A percentile compares a stretch with the other conserved stretches of the same genome.
Conservation (phyloP, 2,888 invertebrate genomes). For the Willowsia nigromaculata region DNA sequence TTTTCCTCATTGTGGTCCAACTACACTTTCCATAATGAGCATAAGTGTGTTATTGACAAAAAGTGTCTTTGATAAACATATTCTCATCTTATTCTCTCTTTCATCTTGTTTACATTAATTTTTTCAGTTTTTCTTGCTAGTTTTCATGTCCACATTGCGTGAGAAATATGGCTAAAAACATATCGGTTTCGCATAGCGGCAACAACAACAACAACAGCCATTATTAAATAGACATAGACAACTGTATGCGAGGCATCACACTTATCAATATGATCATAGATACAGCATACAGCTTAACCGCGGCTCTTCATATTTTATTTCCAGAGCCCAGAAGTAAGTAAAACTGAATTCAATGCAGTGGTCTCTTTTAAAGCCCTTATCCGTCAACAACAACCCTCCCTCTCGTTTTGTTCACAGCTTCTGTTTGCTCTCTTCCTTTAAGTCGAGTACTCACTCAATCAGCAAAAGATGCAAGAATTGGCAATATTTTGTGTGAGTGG, state of each 20-base stretch:
- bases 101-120: too few species aligned
- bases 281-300: too few species aligned
- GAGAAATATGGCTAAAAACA: too few species aligned
- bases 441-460: constrained; percentile 62
- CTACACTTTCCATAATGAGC: too few species aligned
- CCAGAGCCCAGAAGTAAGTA: background rate
- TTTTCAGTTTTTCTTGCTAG: too few species aligned
- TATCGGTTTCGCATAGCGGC: too few species aligned
- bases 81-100: too few species aligned
- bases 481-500: constrained; percentile 58
- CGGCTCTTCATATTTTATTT: background rate
- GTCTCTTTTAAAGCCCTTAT: background rate
- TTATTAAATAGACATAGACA: background rate
- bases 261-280: background rate
- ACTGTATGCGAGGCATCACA: background rate
- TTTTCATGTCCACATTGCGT: too few species aligned
- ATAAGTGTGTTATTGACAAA: too few species aligned
- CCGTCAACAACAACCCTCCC: constrained; percentile 3
- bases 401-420: background rate
- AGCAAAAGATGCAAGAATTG: constrained; percentile 67
- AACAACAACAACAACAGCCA: too few species aligned
- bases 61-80: too few species aligned
- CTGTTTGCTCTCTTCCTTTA: constrained; percentile 6
- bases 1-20: too few species aligned
- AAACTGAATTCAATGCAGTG: background rate